phyloP scores from a whole-genome alignment of 2,113 vertebrate genomes.

The Oncorhynchus keta region DNA sequence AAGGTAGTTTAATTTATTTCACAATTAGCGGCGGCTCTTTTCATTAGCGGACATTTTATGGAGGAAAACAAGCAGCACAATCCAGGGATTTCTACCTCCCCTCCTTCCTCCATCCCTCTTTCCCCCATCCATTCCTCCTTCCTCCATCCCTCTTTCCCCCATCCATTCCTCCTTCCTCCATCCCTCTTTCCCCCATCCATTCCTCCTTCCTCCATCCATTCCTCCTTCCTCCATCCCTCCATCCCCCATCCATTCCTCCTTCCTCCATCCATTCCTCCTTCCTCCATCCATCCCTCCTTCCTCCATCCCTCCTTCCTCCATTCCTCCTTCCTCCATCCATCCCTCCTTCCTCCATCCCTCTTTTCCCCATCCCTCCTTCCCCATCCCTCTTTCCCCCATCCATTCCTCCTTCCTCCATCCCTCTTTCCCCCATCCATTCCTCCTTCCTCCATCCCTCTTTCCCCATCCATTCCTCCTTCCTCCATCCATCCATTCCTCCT shows the following conservation, averaged over 20 bases:
- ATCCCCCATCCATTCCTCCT: no score
- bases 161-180: no score
- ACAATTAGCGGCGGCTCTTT: conserved; percentile 71
- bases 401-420: no score
- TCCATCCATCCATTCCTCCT: no score
- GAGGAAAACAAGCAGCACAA: conserved; percentile 56
- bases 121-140: neutral
- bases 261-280: no score
- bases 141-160: no score
- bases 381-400: no score
- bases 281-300: no score
- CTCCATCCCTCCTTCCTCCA: conserved; percentile 2
- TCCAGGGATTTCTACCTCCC: conserved; percentile 59
- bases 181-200: neutral
- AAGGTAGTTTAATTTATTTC: conserved; percentile 75
- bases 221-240: no score
- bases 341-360: conserved; percentile 7
- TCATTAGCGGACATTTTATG: conserved; percentile 66
- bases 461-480: no score
- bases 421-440: no score
- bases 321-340: neutral
- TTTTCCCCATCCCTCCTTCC: neutral
- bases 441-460: neutral
- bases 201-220: conserved; percentile 9
- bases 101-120: conserved; percentile 2